Conservation (phyloP, 2,888 invertebrate genomes). For the Neuroscelio doddi region DNA sequence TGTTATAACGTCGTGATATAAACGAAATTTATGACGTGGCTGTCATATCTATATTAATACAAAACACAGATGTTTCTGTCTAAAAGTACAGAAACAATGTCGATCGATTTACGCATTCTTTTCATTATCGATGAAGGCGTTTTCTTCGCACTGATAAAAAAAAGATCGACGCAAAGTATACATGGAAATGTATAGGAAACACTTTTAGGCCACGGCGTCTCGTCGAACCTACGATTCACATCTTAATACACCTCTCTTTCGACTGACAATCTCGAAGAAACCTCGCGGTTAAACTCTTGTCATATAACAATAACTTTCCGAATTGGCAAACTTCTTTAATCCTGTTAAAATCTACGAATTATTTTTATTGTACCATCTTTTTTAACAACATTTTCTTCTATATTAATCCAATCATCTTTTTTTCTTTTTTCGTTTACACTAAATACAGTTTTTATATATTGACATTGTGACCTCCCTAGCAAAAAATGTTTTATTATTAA, state of each 20-base stretch:
- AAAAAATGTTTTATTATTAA: neutral
- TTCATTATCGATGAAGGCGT: neutral
- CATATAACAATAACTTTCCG: too few species aligned
- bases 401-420: too few species aligned
- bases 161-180: neutral
- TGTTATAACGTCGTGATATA: slow-evolving; percentile 30
- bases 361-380: too few species aligned
- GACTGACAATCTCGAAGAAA: too few species aligned
- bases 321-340: too few species aligned
- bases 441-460: neutral
- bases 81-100: slow-evolving; percentile 12
- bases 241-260: too few species aligned
- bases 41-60: slow-evolving; percentile 31
- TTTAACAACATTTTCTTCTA: too few species aligned
- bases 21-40: slow-evolving; percentile 30
- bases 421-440: neutral
- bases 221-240: neutral
- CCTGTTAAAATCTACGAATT: too few species aligned
- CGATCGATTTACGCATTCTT: slow-evolving; percentile 13
- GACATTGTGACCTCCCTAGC: neutral
- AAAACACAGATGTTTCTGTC: slow-evolving; percentile 29
- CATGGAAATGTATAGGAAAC: neutral
- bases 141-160: neutral
- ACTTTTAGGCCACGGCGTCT: neutral
- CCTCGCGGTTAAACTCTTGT: too few species aligned